Conservation (phyloP, 2,113 vertebrate species). For the Opisthocomus hoazin region DNA sequence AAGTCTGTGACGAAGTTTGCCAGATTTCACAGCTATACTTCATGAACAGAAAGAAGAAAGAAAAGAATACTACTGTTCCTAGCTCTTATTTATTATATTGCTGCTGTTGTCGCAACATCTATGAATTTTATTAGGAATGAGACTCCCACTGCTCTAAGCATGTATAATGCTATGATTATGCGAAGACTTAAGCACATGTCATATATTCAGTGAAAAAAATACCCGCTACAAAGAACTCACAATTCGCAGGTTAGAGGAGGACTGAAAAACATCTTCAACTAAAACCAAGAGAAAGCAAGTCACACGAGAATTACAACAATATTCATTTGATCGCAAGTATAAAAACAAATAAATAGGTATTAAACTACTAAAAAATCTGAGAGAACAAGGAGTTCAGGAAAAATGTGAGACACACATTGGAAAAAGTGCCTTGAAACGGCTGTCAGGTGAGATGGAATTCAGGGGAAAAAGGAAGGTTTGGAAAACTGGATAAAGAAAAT, state of each 20-base stretch:
- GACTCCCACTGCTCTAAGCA: background rate
- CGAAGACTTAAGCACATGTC: background rate
- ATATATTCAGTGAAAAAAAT: background rate
- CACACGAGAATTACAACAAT: background rate
- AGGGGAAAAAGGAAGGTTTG: background rate
- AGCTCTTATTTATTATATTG: background rate
- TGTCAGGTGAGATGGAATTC: background rate
- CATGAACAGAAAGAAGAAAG: background rate
- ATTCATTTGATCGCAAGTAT: background rate
- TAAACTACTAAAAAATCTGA: background rate
- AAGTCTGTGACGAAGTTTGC: background rate
- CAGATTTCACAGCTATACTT: background rate
- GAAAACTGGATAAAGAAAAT: background rate
- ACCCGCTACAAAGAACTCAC: background rate
- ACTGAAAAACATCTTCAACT: background rate
- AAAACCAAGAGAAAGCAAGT: background rate
- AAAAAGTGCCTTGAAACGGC: background rate
- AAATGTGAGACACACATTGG: background rate
- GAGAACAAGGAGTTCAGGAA: background rate
- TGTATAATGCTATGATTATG: background rate
- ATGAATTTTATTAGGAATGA: background rate
- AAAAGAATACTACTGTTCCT: background rate
- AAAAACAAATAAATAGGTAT: background rate
- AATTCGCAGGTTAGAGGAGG: background rate
- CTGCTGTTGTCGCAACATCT: background rate